Evolutionary conservation across 2,888 invertebrate genomes (phyloP), one percentile per base, ranked within the genome.

Genomic region (Tetranychus piercei): DNA sequence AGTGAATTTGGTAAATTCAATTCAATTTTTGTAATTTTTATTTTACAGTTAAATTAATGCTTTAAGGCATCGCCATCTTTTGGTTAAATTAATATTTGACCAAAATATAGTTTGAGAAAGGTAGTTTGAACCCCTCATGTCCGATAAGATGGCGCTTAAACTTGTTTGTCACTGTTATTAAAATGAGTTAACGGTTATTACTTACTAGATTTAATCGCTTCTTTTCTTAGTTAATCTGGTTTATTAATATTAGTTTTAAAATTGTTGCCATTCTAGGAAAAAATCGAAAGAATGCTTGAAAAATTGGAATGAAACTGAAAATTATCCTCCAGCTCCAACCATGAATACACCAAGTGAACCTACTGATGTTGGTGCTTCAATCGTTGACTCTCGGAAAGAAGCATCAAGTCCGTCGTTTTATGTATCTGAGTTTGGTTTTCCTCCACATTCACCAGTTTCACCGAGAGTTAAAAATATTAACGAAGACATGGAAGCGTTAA

Each of bases 401-500:
- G 9, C 11, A 67, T 22, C 23, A 20, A 8, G n/a, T 22, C 9
- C 23, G n/a, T 18, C 20, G 8, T 11, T 18, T 22, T 9, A 22
- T n/a, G 9, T 67, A 67, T 23, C 20, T 18, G 67, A 67, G 11
- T 67, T 67, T 67, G 67, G 67, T 11, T 5, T 22, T 20, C 4
- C 55, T 15, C 55, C 55, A 15, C 69, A 73, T 20, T 78, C 77
- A 23, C 78, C 78, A 6, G 74, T 77, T 23, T 76, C 77, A 22
- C 76, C 77, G 6, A 67, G 75, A n/a, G 74, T 76, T n/a, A 78
- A 77, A n/a, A 78, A 77, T 71, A 72, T 79, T 11, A 74, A 78
- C 43, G 74, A 89, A 83, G 91, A 91, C 81, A 90, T 91, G 90
- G 90, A 90, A 82, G 89, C 90, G 43, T 84, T 91, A 70, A 86